These are phyloP conservation scores for Leuciscus idus DNA, from an alignment of 2,113 vertebrate genomes.

Conservation along the genomic window DNA sequence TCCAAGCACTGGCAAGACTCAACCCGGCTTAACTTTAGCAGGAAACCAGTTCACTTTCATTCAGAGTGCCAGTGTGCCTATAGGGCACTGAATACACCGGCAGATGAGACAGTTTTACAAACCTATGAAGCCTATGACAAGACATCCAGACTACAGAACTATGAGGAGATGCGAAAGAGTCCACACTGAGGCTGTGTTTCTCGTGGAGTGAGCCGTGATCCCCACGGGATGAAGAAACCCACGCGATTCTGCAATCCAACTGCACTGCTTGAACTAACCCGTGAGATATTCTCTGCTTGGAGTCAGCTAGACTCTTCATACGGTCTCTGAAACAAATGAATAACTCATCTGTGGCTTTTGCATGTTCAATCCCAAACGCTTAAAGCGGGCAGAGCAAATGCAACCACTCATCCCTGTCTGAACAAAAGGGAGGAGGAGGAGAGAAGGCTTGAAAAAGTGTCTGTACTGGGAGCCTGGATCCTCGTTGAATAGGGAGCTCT, in stretches of 20 bases:
- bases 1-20: too few species aligned
- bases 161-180: background rate
- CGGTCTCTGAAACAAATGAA: background rate
- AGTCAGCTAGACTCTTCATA: background rate
- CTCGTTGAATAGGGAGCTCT: background rate
- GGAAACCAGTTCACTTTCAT: too few species aligned
- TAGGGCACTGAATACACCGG: background rate
- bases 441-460: background rate
- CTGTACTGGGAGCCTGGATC: background rate
- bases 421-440: background rate
- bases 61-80: too few species aligned
- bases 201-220: background rate
- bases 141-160: background rate
- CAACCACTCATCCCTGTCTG: background rate
- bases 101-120: background rate
- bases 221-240: background rate
- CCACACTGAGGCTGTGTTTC: background rate
- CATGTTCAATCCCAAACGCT: background rate
- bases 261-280: background rate
- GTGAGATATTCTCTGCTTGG: background rate
- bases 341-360: background rate
- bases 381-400: background rate
- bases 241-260: background rate
- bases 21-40: too few species aligned
- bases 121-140: background rate